phyloP scores from a whole-genome alignment of 1,140 invertebrate species.

The Drosophila ambigua region DNA sequence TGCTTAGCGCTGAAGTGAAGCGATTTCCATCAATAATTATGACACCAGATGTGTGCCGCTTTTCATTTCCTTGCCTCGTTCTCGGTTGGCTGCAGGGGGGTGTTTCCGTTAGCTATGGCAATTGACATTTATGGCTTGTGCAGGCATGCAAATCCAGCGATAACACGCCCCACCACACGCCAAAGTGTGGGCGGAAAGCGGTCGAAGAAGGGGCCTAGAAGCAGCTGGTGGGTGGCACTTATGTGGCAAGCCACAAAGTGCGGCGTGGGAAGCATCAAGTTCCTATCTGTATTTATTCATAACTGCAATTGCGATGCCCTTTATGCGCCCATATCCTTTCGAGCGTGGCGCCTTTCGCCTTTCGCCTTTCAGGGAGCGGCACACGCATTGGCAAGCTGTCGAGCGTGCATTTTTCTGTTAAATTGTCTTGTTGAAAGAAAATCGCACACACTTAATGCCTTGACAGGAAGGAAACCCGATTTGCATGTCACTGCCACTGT shows the following conservation, averaged over 20 bases:
- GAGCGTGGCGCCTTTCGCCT: too few species aligned
- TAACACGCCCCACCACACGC: constrained; percentile 68
- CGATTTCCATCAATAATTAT: constrained; percentile 60
- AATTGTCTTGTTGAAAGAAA: constrained; percentile 79
- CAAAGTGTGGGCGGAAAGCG: constrained; percentile 21
- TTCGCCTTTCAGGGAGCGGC: background rate
- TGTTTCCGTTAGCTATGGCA: constrained; percentile 42
- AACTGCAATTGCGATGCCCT: constrained; percentile 53
- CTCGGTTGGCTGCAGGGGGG: constrained; percentile 1
- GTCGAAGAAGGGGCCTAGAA: constrained; percentile 12
- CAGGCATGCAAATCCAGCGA: constrained; percentile 70
- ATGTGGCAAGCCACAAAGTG: background rate
- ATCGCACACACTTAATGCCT: constrained; percentile 76
- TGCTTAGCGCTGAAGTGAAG: constrained; percentile 29
- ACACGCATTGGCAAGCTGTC: constrained; percentile 68
- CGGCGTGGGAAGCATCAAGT: constrained; percentile 16
- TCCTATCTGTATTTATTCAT: constrained; percentile 71
- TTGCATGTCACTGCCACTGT: constrained; percentile 58
- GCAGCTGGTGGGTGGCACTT: constrained; percentile 24
- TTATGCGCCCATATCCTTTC: background rate
- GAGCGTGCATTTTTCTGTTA: constrained; percentile 75
- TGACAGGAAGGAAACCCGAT: constrained; percentile 61
- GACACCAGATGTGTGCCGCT: constrained; percentile 39
- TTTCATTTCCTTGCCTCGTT: constrained; percentile 49
- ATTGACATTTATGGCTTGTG: constrained; percentile 80